Percentiles rank a stretch among this genome's conserved stretches.
These are phyloP conservation scores for Colinus virginianus DNA, from an alignment of 2,113 vertebrate species.

Conservation along the genomic window DNA sequence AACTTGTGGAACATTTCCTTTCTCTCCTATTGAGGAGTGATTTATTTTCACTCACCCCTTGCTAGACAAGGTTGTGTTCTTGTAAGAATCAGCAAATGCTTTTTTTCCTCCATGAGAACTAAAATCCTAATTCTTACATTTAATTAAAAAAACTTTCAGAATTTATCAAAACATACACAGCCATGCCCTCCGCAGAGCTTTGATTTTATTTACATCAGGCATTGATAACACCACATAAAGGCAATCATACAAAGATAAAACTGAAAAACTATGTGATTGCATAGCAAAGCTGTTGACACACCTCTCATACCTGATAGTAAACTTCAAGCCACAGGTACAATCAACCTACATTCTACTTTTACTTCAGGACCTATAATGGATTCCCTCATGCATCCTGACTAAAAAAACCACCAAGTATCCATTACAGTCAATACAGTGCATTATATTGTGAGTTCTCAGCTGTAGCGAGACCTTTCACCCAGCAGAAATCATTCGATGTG, in stretches of 20 bases:
- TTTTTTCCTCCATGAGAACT: not conserved
- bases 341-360: not conserved
- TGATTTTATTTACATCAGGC: not conserved
- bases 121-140: not conserved
- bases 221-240: not conserved
- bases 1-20: not conserved
- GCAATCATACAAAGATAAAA: not conserved
- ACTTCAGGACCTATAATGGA: slow-evolving; percentile 20
- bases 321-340: not conserved
- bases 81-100: not conserved
- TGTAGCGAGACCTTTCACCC: slow-evolving; percentile 73
- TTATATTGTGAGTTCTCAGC: slow-evolving; percentile 71
- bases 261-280: not conserved
- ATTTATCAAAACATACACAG: not conserved
- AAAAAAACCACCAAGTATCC: slow-evolving; percentile 51
- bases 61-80: not conserved
- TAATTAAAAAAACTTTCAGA: not conserved
- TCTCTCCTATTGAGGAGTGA: not conserved
- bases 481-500: slow-evolving; percentile 73
- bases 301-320: not conserved
- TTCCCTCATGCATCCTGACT: slow-evolving; percentile 27
- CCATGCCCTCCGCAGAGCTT: not conserved
- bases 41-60: not conserved
- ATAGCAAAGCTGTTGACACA: not conserved
- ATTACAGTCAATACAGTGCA: slow-evolving; percentile 59